phyloP scores from a whole-genome alignment of 2,113 vertebrate species.

The Microcebus murinus region DNA sequence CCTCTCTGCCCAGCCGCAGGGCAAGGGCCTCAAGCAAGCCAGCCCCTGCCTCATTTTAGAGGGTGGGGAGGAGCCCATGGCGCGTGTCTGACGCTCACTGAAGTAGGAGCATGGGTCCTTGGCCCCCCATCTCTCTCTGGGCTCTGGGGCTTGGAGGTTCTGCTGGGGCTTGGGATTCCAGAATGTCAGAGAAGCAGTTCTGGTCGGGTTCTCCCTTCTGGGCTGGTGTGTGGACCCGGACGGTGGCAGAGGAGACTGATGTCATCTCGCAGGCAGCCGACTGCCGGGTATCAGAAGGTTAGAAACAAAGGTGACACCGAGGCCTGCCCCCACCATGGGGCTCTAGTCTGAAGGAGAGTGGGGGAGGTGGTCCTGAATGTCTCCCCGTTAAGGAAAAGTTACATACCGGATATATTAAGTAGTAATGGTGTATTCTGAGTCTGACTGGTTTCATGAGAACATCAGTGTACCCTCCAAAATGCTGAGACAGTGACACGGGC shows the following conservation, averaged over 20 bases:
- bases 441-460: conserved; percentile 77
- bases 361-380: conserved; percentile 84
- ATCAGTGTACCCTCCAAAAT: conserved; percentile 53
- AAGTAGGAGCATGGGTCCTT: fast-evolving
- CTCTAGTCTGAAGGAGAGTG: conserved; percentile 82
- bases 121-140: fast-evolving
- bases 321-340: conserved; percentile 88
- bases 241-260: conserved; percentile 76
- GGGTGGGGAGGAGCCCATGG: conserved; percentile 44
- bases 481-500: conserved; percentile 53
- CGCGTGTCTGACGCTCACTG: neutral
- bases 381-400: conserved; percentile 91
- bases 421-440: conserved; percentile 88
- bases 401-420: conserved; percentile 91
- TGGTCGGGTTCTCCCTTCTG: conserved; percentile 51
- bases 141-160: neutral
- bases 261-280: conserved; percentile 86
- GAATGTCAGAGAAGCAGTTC: neutral
- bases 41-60: conserved; percentile 66
- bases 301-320: conserved; percentile 91
- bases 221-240: conserved; percentile 43
- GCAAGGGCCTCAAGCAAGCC: neutral
- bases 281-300: conserved; percentile 85
- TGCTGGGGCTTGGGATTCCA: neutral
- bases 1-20: neutral